Evolutionary conservation across 2,113 vertebrate genomes (phyloP).

Genomic region (Numenius arquata): DNA sequence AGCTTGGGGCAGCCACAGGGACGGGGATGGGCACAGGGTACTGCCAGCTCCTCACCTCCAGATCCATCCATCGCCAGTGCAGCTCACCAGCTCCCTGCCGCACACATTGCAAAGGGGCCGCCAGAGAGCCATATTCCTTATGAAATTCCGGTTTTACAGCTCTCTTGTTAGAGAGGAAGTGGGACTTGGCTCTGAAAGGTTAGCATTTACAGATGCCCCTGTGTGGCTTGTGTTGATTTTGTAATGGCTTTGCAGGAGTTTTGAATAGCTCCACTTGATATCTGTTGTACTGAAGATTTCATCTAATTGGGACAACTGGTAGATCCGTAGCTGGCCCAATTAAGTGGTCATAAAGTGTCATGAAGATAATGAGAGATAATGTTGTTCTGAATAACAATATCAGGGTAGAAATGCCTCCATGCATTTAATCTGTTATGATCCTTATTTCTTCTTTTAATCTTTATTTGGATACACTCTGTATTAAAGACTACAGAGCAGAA

Average conservation of each 20-base stretch:
- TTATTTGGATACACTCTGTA: neutral
- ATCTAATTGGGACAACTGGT: neutral
- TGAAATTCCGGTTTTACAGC: neutral
- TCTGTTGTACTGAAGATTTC: neutral
- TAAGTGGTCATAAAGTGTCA: neutral
- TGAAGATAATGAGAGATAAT: neutral
- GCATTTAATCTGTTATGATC: neutral
- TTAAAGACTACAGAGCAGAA: neutral
- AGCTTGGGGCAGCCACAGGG: rapidly evolving
- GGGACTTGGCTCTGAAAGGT: neutral
- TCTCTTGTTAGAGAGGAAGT: neutral
- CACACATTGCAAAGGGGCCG: rapidly evolving
- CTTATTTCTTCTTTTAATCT: conserved; percentile 13
- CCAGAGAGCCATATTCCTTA: neutral
- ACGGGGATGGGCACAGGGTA: rapidly evolving
- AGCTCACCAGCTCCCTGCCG: neutral
- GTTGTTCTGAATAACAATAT: neutral
- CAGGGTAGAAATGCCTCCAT: neutral
- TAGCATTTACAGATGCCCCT: neutral
- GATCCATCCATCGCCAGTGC: neutral
- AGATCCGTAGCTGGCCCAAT: neutral
- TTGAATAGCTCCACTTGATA: neutral
- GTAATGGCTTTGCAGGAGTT: neutral
- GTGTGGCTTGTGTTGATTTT: neutral
- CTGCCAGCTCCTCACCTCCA: neutral